Percentiles rank a stretch among this genome's conserved stretches.
Conservation (phyloP, 92 coral and sea anemone genomes). For the Paramuricea clavata region DNA sequence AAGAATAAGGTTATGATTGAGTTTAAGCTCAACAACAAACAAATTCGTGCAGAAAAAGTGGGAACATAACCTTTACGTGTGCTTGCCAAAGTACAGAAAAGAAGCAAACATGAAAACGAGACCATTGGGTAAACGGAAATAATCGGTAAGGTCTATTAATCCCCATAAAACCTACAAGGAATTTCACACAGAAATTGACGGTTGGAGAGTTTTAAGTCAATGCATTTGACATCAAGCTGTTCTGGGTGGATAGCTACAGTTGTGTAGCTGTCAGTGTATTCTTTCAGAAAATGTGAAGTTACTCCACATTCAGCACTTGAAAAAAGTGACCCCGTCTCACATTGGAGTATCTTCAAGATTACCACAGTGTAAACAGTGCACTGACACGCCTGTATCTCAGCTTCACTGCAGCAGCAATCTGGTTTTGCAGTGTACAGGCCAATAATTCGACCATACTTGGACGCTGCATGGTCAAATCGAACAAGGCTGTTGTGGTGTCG, state of each 20-base stretch:
- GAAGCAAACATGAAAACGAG: too few relatives aligned
- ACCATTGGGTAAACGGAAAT: too few relatives aligned
- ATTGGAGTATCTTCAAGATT: background rate
- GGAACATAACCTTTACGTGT: too few relatives aligned
- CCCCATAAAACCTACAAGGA: slow-evolving; percentile 16
- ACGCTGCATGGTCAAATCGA: background rate
- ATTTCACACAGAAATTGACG: slow-evolving; percentile 27
- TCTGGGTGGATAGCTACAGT: slow-evolving; percentile 28
- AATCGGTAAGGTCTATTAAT: background rate
- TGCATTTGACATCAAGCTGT: background rate
- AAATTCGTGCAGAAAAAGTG: too few relatives aligned
- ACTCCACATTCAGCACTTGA: background rate
- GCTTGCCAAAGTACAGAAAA: too few relatives aligned
- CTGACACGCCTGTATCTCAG: slow-evolving; percentile 37
- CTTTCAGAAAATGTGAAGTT: slow-evolving; percentile 32
- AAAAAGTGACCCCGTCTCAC: slow-evolving; percentile 17
- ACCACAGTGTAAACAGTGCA: background rate
- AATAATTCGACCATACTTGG: slow-evolving; percentile 5
- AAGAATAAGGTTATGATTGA: too few relatives aligned
- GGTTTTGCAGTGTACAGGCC: slow-evolving; percentile 37
- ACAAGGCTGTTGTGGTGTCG: slow-evolving; percentile 18
- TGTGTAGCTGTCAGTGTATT: background rate
- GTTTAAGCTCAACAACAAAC: too few relatives aligned
- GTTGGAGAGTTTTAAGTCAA: slow-evolving; percentile 4
- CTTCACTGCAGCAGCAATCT: slow-evolving; percentile 25